Conservation (phyloP, 1,140 invertebrate genomes). For the Cyrtorhinus lividipennis region DNA sequence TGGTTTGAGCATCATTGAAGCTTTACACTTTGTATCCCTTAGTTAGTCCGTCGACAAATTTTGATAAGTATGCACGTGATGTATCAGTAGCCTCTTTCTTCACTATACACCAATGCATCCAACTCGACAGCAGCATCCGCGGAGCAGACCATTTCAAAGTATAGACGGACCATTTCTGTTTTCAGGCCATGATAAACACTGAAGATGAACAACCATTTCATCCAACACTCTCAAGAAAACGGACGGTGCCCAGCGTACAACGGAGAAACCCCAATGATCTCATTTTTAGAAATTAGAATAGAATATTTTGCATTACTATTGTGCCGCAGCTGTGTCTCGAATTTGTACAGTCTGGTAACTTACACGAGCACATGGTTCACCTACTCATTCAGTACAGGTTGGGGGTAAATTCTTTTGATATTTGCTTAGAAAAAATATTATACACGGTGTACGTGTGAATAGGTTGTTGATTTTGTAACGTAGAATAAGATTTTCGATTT, state of each 20-base stretch:
- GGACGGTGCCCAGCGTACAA: slow-evolving; percentile 7
- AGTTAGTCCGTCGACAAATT: no score
- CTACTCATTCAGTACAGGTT: not conserved
- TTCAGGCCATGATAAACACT: not conserved
- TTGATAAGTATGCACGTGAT: no score
- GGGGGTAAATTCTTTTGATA: not conserved
- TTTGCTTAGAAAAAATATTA: not conserved
- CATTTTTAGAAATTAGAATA: slow-evolving; percentile 1
- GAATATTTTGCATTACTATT: slow-evolving; percentile 6
- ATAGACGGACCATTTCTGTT: no score
- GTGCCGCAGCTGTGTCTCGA: not conserved
- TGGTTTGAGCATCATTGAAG: no score
- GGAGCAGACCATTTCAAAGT: no score
- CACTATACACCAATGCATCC: no score
- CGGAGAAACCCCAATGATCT: slow-evolving; percentile 7
- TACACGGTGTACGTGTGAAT: not conserved
- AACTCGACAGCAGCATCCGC: no score
- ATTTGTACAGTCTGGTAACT: not conserved
- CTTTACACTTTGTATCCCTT: no score
- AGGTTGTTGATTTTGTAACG: not conserved
- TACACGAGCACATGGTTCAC: not conserved
- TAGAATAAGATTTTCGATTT: not conserved
- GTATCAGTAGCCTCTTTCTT: no score
- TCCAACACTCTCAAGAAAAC: not conserved
- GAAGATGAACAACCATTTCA: not conserved